Conservation (phyloP, 2,888 invertebrate genomes). For the Acronicta leporina region DNA sequence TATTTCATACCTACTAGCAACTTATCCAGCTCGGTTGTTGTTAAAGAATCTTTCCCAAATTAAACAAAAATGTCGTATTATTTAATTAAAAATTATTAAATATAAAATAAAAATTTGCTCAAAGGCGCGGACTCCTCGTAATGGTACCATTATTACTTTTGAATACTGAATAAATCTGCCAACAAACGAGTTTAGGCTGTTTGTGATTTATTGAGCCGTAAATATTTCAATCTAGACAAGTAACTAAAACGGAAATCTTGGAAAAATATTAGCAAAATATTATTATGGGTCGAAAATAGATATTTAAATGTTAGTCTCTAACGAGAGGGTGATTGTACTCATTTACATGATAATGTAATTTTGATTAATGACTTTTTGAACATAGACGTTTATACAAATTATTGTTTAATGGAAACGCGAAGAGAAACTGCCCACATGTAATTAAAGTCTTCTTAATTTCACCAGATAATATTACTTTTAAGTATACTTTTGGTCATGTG, state of each 20-base stretch:
- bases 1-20: too few species aligned
- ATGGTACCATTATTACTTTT: slow-evolving; percentile 32
- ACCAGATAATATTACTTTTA: too few species aligned
- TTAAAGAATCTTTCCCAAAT: neutral
- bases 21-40: neutral
- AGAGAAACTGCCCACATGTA: neutral
- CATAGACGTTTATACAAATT: slow-evolving; percentile 28
- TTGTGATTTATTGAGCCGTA: slow-evolving; percentile 52
- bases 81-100: slow-evolving; percentile 23
- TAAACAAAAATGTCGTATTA: neutral
- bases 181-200: slow-evolving; percentile 43
- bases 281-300: slow-evolving; percentile 41
- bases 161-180: slow-evolving; percentile 41
- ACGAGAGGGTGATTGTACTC: slow-evolving; percentile 35
- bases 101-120: neutral
- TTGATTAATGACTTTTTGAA: slow-evolving; percentile 35
- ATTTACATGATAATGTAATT: slow-evolving; percentile 44
- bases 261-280: slow-evolving; percentile 26
- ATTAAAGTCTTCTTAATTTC: neutral
- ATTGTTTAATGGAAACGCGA: slow-evolving; percentile 9
- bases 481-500: neutral
- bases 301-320: slow-evolving; percentile 32
- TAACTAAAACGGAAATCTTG: slow-evolving; percentile 43
- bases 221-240: slow-evolving; percentile 49
- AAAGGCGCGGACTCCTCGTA: neutral